Base-by-base conservation (phyloP, 2,113 vertebrate genomes). In the Callipepla squamata region DNA sequence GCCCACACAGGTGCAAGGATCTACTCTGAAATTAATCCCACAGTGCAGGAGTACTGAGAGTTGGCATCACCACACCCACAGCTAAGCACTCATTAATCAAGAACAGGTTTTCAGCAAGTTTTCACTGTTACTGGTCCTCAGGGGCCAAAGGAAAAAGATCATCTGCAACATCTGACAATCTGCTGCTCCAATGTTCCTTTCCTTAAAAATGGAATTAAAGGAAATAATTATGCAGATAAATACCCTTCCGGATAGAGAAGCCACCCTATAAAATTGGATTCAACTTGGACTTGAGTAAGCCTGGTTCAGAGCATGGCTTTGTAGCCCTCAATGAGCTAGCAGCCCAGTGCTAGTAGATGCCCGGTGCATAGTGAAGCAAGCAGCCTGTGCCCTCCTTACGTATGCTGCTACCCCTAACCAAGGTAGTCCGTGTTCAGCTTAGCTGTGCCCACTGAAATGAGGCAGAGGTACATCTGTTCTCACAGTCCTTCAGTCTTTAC, bases 1-100 rank as follows among this genome's bases (percentile, higher is more conserved):
- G 76, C 79, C 82, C 93, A 78, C 76, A 72, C 76, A 93, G 93
- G 73, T 87, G 87, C 70, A 87, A 82, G 72, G 50, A 88, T 78
- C 74, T 58, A n/a, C 73, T 90, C 89, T 89, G 86, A 87, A 76
- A 91, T 69, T 72, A 94, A 69, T 78, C 70, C 85, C 75, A 5
- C 40, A 26, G 45, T 4, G 72, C 61, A 38, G 26, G 18, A 85
- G 51, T 26, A 81, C 15, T 65, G 44, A 87, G 63, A 65, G 2
- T 26, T 91, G 87, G 80, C 90, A 87, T 67, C 36, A 25, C 50
- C 66, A 65, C 69, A 68, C 61, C 51, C 48, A 75, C 34, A 40
- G 20, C 62, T 70, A 51, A 47, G 28, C 23, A 14, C 61, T 91
- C 68, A 7, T 88, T 95, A 90, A 88, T 93, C 80, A 90, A 61